Conservation (phyloP, 1,140 invertebrate genomes). For the Zaprionus nigranus region DNA sequence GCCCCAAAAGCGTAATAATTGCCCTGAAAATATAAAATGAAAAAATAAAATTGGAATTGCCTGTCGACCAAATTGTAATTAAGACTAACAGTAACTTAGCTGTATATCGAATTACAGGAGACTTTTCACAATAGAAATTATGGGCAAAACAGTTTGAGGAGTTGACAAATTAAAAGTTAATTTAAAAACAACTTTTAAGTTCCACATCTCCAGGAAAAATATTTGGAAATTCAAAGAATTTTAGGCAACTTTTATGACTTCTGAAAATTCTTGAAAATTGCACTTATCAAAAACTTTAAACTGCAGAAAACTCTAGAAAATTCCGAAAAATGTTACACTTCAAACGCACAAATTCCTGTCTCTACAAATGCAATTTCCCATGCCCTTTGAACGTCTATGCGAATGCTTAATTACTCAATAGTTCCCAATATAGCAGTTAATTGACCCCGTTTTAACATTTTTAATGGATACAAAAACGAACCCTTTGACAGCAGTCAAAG, state of each 20-base stretch:
- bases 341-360: neutral
- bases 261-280: no score
- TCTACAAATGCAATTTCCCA: neutral
- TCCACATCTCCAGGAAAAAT: neutral
- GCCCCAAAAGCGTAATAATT: conserved; percentile 16
- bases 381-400: neutral
- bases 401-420: neutral
- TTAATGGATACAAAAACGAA: conserved; percentile 5
- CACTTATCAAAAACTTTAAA: neutral
- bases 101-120: neutral
- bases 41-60: conserved; percentile 15
- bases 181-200: neutral
- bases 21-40: conserved; percentile 11
- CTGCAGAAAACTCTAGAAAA: neutral
- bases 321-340: neutral
- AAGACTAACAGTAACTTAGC: conserved; percentile 8
- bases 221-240: neutral
- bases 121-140: neutral
- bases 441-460: conserved; percentile 9
- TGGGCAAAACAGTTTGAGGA: neutral
- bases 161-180: neutral
- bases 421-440: neutral
- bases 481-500: neutral
- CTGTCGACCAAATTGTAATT: conserved; percentile 28
- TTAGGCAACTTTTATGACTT: no score